phyloP scores from a whole-genome alignment of 2,113 vertebrate species.

The Spea multiplicata region DNA sequence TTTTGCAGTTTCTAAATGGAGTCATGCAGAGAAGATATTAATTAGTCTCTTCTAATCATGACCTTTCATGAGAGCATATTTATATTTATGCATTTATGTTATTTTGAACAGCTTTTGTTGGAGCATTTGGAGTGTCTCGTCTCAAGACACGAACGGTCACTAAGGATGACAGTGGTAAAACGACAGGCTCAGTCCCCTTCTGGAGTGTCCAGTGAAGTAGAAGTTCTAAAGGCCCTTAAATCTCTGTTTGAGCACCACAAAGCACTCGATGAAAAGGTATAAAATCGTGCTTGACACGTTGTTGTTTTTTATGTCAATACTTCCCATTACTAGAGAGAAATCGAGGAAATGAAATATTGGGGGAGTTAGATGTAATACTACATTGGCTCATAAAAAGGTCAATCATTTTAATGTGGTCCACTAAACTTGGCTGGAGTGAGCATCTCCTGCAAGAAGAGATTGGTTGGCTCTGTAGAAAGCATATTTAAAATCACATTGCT shows the following conservation, averaged over 20 bases:
- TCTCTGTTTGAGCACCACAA: slow-evolving; percentile 99
- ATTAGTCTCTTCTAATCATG: background rate
- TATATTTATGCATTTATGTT: slow-evolving; percentile 52
- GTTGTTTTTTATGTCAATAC: background rate
- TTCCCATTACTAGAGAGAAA: too few relatives aligned
- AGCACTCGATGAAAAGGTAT: slow-evolving; percentile 97
- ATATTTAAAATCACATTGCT: too few relatives aligned
- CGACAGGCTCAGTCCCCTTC: slow-evolving; percentile 97
- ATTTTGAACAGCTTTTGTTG: slow-evolving; percentile 80
- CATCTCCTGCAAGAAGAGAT: too few relatives aligned
- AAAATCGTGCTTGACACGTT: slow-evolving; percentile 40
- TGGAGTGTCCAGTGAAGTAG: slow-evolving; percentile 96
- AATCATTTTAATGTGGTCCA: too few relatives aligned
- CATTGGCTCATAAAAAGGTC: too few relatives aligned
- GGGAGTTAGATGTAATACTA: too few relatives aligned
- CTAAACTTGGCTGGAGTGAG: too few relatives aligned
- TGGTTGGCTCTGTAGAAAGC: too few relatives aligned
- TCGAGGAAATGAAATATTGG: too few relatives aligned
- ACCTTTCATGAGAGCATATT: slow-evolving; percentile 13
- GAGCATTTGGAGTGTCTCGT: slow-evolving; percentile 98
- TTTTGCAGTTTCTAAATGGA: background rate
- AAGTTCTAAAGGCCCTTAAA: slow-evolving; percentile 98
- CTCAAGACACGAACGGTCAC: slow-evolving; percentile 92
- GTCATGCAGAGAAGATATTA: background rate
- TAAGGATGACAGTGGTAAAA: slow-evolving; percentile 98